These are phyloP conservation scores for Patella vulgata DNA, from an alignment of 1,140 invertebrate genomes.

Conservation along the genomic window DNA sequence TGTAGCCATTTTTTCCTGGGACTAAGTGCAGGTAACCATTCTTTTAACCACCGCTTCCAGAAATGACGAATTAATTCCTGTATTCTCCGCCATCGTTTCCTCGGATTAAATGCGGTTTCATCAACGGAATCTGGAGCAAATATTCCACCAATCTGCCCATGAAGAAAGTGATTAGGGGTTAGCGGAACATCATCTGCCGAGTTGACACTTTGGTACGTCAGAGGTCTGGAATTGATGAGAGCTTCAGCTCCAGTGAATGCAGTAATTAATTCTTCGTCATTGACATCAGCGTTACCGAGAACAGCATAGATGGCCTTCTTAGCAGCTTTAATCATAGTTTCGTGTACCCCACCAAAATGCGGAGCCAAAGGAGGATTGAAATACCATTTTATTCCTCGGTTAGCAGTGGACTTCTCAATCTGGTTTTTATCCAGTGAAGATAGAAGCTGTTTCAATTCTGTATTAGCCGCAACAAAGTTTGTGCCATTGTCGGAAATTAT, in stretches of 20 bases:
- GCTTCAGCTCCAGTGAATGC: slow-evolving; percentile 12
- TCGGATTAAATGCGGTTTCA: too few relatives aligned
- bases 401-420: slow-evolving; percentile 2
- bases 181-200: slow-evolving; percentile 11
- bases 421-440: slow-evolving; percentile 10
- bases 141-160: too few relatives aligned
- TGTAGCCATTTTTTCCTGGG: too few relatives aligned
- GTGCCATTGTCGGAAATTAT: too few relatives aligned
- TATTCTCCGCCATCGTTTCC: too few relatives aligned
- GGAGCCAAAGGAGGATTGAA: slow-evolving; percentile 65
- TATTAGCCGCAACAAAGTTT: slow-evolving; percentile 18
- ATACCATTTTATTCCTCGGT: slow-evolving; percentile 59
- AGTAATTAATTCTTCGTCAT: slow-evolving; percentile 24
- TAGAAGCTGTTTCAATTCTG: slow-evolving; percentile 9
- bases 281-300: slow-evolving; percentile 13
- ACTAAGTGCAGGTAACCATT: too few relatives aligned
- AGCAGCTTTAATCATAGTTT: slow-evolving; percentile 59
- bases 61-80: too few relatives aligned
- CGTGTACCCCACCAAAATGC: slow-evolving; percentile 67
- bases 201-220: slow-evolving; percentile 17
- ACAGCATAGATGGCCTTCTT: slow-evolving; percentile 42
- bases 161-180: slow-evolving; percentile 21
- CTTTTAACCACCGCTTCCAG: too few relatives aligned
- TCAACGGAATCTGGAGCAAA: too few relatives aligned
- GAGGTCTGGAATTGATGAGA: slow-evolving; percentile 17